Percentiles rank a stretch among this genome's conserved stretches.
Evolutionary conservation across 1,140 invertebrate species (phyloP).

Genomic region (Orius laevigatus): DNA sequence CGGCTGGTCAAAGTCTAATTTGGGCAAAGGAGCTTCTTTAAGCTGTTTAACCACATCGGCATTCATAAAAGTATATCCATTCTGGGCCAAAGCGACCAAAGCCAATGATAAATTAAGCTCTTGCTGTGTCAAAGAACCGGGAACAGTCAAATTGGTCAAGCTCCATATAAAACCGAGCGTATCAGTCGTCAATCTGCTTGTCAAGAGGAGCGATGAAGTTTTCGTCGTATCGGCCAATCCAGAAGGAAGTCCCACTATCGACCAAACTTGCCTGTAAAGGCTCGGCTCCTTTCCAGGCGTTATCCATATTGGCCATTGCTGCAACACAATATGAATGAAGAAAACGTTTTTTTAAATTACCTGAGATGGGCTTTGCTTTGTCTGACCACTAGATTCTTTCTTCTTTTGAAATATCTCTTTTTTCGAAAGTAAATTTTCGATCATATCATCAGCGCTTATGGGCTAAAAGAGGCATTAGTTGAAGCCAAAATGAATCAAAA

Average conservation of each 20-base stretch:
- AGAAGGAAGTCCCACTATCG: slow-evolving; percentile 27
- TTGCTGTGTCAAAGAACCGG: slow-evolving; percentile 39
- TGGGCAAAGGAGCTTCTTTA: slow-evolving; percentile 35
- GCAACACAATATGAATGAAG: slow-evolving; percentile 5
- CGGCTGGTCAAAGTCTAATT: slow-evolving; percentile 25
- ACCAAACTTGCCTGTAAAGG: slow-evolving; percentile 32
- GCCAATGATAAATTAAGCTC: slow-evolving; percentile 43
- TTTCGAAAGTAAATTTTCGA: slow-evolving; percentile 20
- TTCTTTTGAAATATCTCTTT: slow-evolving; percentile 21
- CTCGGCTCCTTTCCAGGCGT: slow-evolving; percentile 30
- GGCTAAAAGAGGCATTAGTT: slow-evolving; percentile 13
- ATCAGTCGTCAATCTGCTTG: slow-evolving; percentile 39
- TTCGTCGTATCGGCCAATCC: slow-evolving; percentile 38
- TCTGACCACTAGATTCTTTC: neutral
- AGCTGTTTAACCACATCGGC: slow-evolving; percentile 33
- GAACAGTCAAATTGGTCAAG: slow-evolving; percentile 38
- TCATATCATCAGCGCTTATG: slow-evolving; percentile 22
- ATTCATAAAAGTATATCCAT: slow-evolving; percentile 33
- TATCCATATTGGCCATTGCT: slow-evolving; percentile 31
- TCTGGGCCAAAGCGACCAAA: slow-evolving; percentile 41
- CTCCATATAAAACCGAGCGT: slow-evolving; percentile 45
- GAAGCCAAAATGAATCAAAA: neutral
- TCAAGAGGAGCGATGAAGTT: slow-evolving; percentile 41
- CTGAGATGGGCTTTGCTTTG: slow-evolving; percentile 1
- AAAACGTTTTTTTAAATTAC: slow-evolving; percentile 4